Percentiles rank a stretch among this genome's conserved stretches.
Conservation (phyloP, 2,113 vertebrate genomes). For the Petrocephalus zakoni region DNA sequence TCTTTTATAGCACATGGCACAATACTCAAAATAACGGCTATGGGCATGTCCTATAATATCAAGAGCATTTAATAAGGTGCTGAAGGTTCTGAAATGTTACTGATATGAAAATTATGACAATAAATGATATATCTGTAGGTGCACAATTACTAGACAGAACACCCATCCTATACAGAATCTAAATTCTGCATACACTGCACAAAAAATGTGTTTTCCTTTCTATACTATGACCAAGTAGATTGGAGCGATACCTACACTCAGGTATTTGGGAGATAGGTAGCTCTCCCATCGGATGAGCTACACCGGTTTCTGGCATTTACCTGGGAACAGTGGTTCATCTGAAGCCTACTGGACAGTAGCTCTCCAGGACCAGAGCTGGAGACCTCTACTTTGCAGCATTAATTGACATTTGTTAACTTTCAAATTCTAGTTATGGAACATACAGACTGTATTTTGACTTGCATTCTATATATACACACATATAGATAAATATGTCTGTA, state of each 20-base stretch:
- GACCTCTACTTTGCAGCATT: slow-evolving; percentile 29
- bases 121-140: neutral
- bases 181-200: neutral
- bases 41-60: neutral
- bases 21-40: neutral
- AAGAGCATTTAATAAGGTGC: neutral
- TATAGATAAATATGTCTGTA: slow-evolving; percentile 16
- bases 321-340: no score
- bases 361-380: no score
- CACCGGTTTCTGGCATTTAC: no score
- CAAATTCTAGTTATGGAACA: slow-evolving; percentile 47
- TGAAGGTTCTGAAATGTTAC: neutral
- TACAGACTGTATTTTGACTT: slow-evolving; percentile 48
- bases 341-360: no score
- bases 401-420: slow-evolving; percentile 42
- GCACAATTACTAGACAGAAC: neutral
- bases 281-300: no score
- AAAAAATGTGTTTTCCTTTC: neutral
- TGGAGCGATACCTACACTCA: neutral
- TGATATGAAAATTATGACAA: neutral
- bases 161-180: neutral
- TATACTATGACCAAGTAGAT: neutral
- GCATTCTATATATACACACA: slow-evolving; percentile 41
- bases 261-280: no score
- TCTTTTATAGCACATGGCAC: neutral